These are phyloP conservation scores for Oreochromis spilurus DNA, from an alignment of 2,113 vertebrate species.

Conservation along the genomic window DNA sequence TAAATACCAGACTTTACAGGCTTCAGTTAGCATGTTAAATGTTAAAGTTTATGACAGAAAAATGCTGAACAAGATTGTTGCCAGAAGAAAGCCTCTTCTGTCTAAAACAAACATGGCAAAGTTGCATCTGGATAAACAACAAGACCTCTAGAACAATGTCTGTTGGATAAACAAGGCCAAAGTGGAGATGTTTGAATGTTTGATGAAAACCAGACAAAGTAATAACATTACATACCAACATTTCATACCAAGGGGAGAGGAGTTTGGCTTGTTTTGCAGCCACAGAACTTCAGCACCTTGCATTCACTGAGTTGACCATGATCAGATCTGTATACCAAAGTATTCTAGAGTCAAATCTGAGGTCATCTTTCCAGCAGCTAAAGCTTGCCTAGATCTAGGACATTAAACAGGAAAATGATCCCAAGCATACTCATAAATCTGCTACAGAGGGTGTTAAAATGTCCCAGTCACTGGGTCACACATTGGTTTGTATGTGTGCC, in stretches of 20 bases:
- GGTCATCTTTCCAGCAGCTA: not conserved
- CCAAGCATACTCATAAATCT: not conserved
- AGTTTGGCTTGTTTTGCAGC: not conserved
- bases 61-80: not conserved
- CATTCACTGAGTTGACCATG: not conserved
- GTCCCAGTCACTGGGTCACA: not conserved
- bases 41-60: too few species aligned
- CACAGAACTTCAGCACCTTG: fast-evolving
- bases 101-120: not conserved
- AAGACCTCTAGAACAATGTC: not conserved
- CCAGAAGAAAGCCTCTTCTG: not conserved
- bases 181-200: not conserved
- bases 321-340: not conserved
- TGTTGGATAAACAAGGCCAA: not conserved
- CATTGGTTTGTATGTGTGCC: not conserved
- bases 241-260: fast-evolving
- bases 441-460: not conserved
- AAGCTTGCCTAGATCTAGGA: not conserved
- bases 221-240: not conserved
- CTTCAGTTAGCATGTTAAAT: too few species aligned
- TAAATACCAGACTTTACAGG: too few species aligned
- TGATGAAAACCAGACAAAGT: not conserved
- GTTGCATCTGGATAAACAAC: not conserved
- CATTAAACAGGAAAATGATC: not conserved
- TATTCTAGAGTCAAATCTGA: not conserved